Conservation (phyloP, 2,797 vertebrate species). For the Gila robusta region DNA sequence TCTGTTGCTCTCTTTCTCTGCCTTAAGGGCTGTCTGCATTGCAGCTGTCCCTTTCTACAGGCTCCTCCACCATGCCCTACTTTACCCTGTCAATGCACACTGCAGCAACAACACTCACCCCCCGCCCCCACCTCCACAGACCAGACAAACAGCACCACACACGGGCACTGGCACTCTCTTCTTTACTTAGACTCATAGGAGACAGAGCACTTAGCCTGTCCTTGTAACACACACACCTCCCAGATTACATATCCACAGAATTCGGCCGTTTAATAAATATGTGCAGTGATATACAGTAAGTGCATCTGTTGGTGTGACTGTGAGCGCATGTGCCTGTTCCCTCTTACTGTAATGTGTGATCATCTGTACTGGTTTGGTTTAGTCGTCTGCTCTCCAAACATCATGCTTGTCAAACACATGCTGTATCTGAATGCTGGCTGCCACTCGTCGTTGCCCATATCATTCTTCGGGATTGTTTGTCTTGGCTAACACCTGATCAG, state of each 20-base stretch:
- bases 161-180: constrained; percentile 26
- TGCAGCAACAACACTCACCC: constrained; percentile 78
- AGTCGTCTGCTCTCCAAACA: neutral
- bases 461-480: constrained; percentile 34
- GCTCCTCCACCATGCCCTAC: constrained; percentile 82
- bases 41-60: constrained; percentile 86
- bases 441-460: constrained; percentile 10
- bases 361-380: constrained; percentile 29
- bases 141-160: constrained; percentile 63
- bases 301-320: neutral
- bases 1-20: constrained; percentile 82
- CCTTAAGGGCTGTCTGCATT: constrained; percentile 91
- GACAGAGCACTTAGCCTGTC: constrained; percentile 15
- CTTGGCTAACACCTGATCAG: constrained; percentile 49
- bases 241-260: neutral
- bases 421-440: neutral
- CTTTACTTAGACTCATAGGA: constrained; percentile 35
- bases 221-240: constrained; percentile 46
- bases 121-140: constrained; percentile 50
- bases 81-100: constrained; percentile 83
- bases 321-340: neutral
- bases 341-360: constrained; percentile 15
- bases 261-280: neutral
- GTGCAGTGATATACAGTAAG: neutral
- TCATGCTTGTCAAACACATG: constrained; percentile 28